Base-by-base conservation (phyloP, 2,888 invertebrate genomes). In the Hirtodrosophila histrioides region DNA sequence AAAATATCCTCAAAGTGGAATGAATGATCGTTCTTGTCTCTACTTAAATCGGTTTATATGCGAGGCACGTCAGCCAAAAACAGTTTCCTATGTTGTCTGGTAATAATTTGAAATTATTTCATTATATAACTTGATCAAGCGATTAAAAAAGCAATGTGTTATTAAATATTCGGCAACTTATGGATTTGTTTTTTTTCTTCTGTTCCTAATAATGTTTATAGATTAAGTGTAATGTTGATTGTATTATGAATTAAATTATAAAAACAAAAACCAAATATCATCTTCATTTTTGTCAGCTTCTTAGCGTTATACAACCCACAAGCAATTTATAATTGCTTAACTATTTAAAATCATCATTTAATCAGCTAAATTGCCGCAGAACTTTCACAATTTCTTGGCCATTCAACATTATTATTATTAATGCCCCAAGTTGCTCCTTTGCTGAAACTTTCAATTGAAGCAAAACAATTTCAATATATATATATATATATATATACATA, bases 71-170 rank as follows among this genome's bases (percentile, higher is more conserved):
- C 36, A 48, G 6, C 64, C 64, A 2, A 41, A 53, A 31, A 64
- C 53, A 0, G 65, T 33, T 10, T 66, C 65, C 4, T 66, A 55
- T 43, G 65, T 65, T 4, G 12, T 65, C 3, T 66, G 55, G 65
- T 54, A 44, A 33, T 2, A 17, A 17, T 17, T 1, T 17, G 17
- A 17, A 17, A 17, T 17, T 17, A 1, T 17, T 17, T 17, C 17
- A 17, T 1, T 17, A 17, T 17, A 17, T 17, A 17, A 17, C 17
- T 17, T 17, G 17, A 17, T 17, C 1, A 17, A 17, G 2, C 17
- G 17, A 17, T 1, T 17, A 17, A 1, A 17, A 17, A 17, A 17
- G 1, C 17, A 17, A 17, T 17, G 17, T 17, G 17, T 17, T 17
- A 17, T 17, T 17, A 17, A 17, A 17, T 1, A 17, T 1, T 17